Conservation (phyloP, 2,888 invertebrate species). For the Macrophya annulata region DNA sequence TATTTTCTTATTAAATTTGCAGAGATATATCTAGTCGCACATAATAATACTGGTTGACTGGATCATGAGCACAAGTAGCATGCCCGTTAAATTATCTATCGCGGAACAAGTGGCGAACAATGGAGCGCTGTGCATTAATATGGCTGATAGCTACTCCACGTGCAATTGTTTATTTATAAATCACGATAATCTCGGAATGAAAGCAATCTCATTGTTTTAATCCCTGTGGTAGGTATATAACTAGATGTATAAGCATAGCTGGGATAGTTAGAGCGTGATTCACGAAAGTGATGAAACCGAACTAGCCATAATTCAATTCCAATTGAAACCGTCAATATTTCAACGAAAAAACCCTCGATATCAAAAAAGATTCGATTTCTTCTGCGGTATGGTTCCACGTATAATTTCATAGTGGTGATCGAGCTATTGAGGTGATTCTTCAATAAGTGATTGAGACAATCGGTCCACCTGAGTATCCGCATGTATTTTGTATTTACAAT, state of each 20-base stretch:
- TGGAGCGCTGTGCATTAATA: conserved; percentile 25
- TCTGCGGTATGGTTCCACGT: background rate
- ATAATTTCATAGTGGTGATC: background rate
- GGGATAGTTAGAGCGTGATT: conserved; percentile 10
- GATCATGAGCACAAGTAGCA: conserved; percentile 37
- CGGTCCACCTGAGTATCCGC: conserved; percentile 12
- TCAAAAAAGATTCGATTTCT: background rate
- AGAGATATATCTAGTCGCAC: conserved; percentile 20
- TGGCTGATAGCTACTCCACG: conserved; percentile 23
- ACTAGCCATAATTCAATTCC: background rate
- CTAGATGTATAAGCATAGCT: background rate
- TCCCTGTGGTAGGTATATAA: background rate
- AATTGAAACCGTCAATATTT: conserved; percentile 18
- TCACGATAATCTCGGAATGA: conserved; percentile 39
- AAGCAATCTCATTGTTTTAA: conserved; percentile 34
- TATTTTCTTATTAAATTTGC: conserved; percentile 36
- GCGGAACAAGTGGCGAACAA: conserved; percentile 40
- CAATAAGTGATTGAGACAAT: conserved; percentile 30
- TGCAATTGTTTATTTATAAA: conserved; percentile 33
- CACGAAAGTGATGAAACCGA: conserved; percentile 8
- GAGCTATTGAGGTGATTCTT: background rate
- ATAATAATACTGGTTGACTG: conserved; percentile 34
- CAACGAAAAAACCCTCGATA: background rate
- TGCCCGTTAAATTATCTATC: conserved; percentile 40
- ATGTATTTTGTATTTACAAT: background rate